Conservation (phyloP, 2,888 invertebrate species). For the Caenorhabditis becei region DNA sequence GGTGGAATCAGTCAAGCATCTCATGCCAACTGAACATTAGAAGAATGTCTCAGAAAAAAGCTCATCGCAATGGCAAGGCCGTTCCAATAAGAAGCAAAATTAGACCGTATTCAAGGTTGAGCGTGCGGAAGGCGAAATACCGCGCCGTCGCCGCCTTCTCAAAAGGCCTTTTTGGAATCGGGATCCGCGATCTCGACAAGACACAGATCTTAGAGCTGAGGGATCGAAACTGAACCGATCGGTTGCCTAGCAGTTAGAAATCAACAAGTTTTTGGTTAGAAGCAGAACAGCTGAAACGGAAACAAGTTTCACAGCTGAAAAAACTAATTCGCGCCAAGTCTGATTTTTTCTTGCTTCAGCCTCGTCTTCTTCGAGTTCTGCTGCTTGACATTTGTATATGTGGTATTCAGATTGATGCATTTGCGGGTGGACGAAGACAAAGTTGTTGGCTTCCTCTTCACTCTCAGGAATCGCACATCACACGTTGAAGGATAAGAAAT, state of each 20-base stretch:
- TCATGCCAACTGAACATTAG: background rate
- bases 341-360: too few species aligned
- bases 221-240: background rate
- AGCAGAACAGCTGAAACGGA: slow-evolving; percentile 24
- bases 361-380: background rate
- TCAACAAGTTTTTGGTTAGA: background rate
- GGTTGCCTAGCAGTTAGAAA: slow-evolving; percentile 12
- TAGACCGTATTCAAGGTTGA: slow-evolving; percentile 44
- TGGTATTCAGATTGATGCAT: background rate
- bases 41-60: background rate
- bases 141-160: slow-evolving; percentile 8
- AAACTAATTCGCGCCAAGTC: background rate
- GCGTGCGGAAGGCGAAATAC: slow-evolving; percentile 12
- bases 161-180: slow-evolving; percentile 35
- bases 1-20: background rate
- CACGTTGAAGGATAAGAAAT: background rate
- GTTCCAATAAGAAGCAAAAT: slow-evolving; percentile 29
- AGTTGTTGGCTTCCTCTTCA: slow-evolving; percentile 1
- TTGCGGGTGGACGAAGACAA: background rate
- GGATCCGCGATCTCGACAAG: background rate
- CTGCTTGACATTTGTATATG: background rate
- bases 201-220: background rate
- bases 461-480: background rate
- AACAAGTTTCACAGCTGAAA: slow-evolving; percentile 2
- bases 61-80: slow-evolving; percentile 5